phyloP scores from a whole-genome alignment of 1,140 invertebrate species.

The Berghia stephanieae region DNA sequence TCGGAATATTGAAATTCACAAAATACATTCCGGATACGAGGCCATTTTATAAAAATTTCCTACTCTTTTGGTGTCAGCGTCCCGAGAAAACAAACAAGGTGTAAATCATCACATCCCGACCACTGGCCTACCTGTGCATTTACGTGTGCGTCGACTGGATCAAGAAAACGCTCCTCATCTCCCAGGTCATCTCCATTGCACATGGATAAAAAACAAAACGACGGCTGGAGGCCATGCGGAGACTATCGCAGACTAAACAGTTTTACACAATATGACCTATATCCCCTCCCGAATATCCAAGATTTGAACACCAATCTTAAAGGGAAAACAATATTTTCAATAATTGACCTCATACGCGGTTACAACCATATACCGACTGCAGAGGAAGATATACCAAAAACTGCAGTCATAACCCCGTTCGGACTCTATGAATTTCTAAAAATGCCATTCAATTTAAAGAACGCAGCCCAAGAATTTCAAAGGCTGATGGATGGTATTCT shows the following conservation, averaged over 20 bases:
- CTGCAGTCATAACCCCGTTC: slow-evolving; percentile 40
- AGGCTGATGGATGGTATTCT: slow-evolving; percentile 15
- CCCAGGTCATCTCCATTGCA: slow-evolving; percentile 67
- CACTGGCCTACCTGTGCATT: not conserved
- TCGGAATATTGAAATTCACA: not conserved
- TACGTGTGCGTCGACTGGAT: not conserved
- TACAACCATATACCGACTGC: slow-evolving; percentile 37
- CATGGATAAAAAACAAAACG: slow-evolving; percentile 65
- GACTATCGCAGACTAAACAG: slow-evolving; percentile 68
- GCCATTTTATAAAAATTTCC: not conserved
- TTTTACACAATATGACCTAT: slow-evolving; percentile 53
- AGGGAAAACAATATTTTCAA: slow-evolving; percentile 29
- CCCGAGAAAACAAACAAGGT: slow-evolving; percentile 5
- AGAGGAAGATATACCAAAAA: slow-evolving; percentile 34
- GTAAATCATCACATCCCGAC: not conserved
- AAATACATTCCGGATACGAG: not conserved
- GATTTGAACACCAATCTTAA: slow-evolving; percentile 41
- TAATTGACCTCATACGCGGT: slow-evolving; percentile 31
- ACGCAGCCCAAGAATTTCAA: slow-evolving; percentile 16
- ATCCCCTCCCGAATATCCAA: slow-evolving; percentile 45
- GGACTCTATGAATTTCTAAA: slow-evolving; percentile 39
- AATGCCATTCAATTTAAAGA: slow-evolving; percentile 30
- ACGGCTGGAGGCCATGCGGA: slow-evolving; percentile 61
- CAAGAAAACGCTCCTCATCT: slow-evolving; percentile 10
- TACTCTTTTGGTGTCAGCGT: not conserved